Conservation (phyloP, 2,797 vertebrate species). For the Catharus ustulatus region DNA sequence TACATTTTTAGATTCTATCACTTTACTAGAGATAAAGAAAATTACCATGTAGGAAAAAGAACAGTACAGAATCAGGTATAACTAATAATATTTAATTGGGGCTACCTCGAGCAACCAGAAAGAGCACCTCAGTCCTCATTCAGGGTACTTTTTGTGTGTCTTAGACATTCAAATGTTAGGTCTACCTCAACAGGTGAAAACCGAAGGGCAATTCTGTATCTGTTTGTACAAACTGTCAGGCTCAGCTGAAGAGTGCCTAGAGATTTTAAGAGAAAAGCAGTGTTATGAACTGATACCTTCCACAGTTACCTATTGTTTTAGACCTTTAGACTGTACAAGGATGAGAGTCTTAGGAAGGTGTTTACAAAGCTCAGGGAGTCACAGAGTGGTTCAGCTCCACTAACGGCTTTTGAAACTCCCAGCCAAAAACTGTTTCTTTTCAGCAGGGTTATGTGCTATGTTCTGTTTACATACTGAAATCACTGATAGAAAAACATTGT, state of each 20-base stretch:
- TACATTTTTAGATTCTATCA: background rate
- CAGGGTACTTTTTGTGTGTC: background rate
- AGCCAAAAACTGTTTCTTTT: background rate
- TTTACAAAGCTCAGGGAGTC: background rate
- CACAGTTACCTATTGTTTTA: background rate
- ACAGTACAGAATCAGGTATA: background rate
- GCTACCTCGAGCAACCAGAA: background rate
- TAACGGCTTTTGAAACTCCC: background rate
- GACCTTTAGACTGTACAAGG: background rate
- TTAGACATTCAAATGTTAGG: background rate
- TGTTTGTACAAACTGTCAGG: background rate
- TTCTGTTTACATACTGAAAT: slow-evolving; percentile 46
- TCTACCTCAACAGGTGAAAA: background rate
- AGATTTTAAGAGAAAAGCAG: background rate
- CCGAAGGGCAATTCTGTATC: background rate
- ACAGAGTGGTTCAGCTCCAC: background rate
- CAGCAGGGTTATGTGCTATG: background rate
- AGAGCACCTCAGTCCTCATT: background rate
- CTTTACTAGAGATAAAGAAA: background rate
- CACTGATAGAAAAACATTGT: slow-evolving; percentile 29
- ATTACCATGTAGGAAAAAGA: background rate
- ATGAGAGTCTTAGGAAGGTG: background rate
- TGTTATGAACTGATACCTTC: background rate
- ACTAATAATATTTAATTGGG: background rate
- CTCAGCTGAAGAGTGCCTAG: background rate